Evolutionary conservation across 2,888 invertebrate species (phyloP), one percentile per base, ranked within the genome.

Genomic region (Eupithecia abbreviata): DNA sequence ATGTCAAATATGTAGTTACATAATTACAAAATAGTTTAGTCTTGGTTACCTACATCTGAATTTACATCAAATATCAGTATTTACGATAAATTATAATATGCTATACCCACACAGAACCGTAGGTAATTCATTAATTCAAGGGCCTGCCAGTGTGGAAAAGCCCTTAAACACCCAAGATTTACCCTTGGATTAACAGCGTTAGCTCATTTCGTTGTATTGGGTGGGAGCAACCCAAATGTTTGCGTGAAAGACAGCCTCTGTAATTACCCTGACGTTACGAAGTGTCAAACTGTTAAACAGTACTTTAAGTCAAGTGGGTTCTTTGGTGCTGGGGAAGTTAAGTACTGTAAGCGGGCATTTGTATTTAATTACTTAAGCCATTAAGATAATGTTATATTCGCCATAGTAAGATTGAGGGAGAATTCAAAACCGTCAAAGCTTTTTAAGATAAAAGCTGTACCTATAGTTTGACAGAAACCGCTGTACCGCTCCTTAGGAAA

Each of bases 161-260:
- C 51, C 73, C 51, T 70, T 71, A 71, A 45, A 73, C 79, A 62
- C 77, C 67, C 71, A 68, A 77, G 76, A 73, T 76, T 81, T 81
- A 72, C 71, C 73, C 70, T 76, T 74, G 71, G 78, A 81, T 81
- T 78, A 82, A 81, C 72, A 80, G 80, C 62, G 77, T 79, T 81
- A 78, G 74, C 71, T 76, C 72, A 79, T 79, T 79, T 74, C 70
- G 74, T 58, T 67, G 74, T 67, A 75, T 71, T 75, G 75, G 68
- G 45, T 75, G 75, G 68, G 45, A 43, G 67, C 67, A 45, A 71
- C 58, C 75, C 68, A 68, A 74, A 75, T 77, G 77, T 73, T 71
- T 75, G 75, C 68, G 75, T 74, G 55, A 58, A 75, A 68, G 78
- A 72, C 74, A 76, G 74, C 58, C 55, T 66, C 5, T 47, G 78